Conservation (phyloP, 2,888 invertebrate genomes). For the Microplitis deprimator region DNA sequence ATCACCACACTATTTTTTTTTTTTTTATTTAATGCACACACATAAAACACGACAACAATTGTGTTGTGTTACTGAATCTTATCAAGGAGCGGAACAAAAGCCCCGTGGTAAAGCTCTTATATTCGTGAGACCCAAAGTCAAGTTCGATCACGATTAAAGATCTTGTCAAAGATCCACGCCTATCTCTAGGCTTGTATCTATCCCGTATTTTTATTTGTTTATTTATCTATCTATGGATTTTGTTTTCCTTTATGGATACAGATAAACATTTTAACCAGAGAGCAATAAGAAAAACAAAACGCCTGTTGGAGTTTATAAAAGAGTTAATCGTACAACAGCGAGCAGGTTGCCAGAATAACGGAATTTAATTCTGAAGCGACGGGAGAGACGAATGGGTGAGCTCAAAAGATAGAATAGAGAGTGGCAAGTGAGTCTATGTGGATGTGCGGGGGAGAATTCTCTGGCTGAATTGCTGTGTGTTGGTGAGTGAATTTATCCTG, state of each 20-base stretch:
- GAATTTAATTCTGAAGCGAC: slow-evolving; percentile 1
- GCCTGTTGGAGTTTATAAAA: slow-evolving; percentile 3
- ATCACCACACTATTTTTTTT: slow-evolving; percentile 1
- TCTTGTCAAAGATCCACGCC: slow-evolving; percentile 64
- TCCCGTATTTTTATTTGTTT: slow-evolving; percentile 18
- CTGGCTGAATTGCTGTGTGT: neutral
- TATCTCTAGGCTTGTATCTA: slow-evolving; percentile 38
- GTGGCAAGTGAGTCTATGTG: neutral
- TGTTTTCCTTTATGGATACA: neutral
- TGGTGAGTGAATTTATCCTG: slow-evolving; percentile 47
- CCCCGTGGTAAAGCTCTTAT: slow-evolving; percentile 29
- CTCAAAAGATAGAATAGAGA: slow-evolving; percentile 14
- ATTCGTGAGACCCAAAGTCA: slow-evolving; percentile 34
- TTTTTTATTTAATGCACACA: neutral
- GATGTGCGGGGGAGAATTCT: neutral
- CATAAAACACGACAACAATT: slow-evolving; percentile 1
- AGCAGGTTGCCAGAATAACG: slow-evolving; percentile 5
- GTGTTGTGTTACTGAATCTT: slow-evolving; percentile 45
- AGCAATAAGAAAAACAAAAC: neutral
- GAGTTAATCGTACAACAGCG: neutral
- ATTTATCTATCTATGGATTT: slow-evolving; percentile 10
- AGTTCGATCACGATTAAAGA: slow-evolving; percentile 68
- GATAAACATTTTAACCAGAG: neutral
- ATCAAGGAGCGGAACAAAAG: slow-evolving; percentile 60
- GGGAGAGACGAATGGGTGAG: slow-evolving; percentile 14